These are phyloP conservation scores for Apeltes quadracus DNA, from an alignment of 2,113 vertebrate genomes.

Conservation along the genomic window DNA sequence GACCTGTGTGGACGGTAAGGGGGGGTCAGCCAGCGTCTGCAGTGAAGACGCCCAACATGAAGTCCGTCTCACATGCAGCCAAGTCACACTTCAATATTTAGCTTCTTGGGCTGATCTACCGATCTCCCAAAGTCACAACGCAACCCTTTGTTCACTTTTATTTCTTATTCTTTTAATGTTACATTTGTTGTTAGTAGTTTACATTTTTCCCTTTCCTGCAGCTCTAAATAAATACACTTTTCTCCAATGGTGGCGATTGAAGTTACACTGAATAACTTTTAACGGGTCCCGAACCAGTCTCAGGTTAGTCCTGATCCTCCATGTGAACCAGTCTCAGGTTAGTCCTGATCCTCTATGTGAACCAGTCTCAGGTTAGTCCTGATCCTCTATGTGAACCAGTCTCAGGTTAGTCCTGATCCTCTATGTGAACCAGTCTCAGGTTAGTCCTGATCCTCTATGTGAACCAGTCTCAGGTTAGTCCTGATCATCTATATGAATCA, in stretches of 20 bases:
- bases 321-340: too few relatives aligned
- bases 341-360: too few relatives aligned
- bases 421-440: too few relatives aligned
- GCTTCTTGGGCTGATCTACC: background rate
- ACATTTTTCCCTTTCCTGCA: background rate
- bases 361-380: too few relatives aligned
- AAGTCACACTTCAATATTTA: background rate
- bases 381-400: too few relatives aligned
- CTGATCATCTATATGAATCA: too few relatives aligned
- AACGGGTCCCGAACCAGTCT: background rate
- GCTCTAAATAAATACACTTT: constrained; percentile 11
- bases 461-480: too few relatives aligned
- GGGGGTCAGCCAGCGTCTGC: background rate
- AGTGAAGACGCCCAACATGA: background rate
- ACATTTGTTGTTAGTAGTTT: background rate
- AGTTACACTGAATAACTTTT: background rate
- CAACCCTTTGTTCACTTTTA: background rate
- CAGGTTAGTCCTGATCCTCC: background rate
- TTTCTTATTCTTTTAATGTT: background rate
- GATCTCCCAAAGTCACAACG: constrained; percentile 4
- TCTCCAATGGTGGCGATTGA: background rate
- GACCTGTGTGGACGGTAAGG: too few relatives aligned
- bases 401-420: too few relatives aligned
- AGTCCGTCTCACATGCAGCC: background rate
- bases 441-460: too few relatives aligned